Evolutionary conservation across 2,797 vertebrate species (phyloP), one percentile per base, ranked within the genome.

Genomic region (Brachyalestes nurse): DNA sequence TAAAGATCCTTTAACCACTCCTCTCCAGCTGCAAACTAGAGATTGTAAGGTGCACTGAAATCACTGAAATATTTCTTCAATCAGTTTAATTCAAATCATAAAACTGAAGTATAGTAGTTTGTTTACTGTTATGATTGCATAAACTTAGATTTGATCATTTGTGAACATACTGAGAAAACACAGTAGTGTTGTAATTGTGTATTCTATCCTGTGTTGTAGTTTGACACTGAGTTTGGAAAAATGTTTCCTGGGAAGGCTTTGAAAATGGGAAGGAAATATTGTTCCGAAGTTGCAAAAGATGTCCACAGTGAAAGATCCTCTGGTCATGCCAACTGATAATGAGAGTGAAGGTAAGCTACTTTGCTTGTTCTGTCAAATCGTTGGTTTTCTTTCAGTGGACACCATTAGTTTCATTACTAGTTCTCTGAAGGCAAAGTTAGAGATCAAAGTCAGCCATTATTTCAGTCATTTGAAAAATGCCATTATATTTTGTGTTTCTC

Each of bases 331-430:
- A 66, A 23, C 25, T 42, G 17, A 5, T 13, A n/a, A 6, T 42
- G 70, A 80, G 45, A 73, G 61, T 80, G 71, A 72, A 57, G 71
- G 60, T 80, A 80, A 16, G 78, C 25, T 65, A 28, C 38, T 16
- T 58, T 69, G 28, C 28, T 28, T 28, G 28, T 28, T 28, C 28
- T 28, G 28, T 28, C 28, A 28, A 28, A 28, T 3, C 28, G 28
- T 28, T 28, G 28, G 1, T 28, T 28, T 28, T 28, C 28, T 28
- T 28, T 28, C 28, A 28, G 28, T 28, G 28, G 28, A 28, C 28
- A 28, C 28, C 28, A 28, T 28, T 28, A 28, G 28, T 28, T 28
- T 28, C 3, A n/a, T n/a, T n/a, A 28, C 28, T 28, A 28, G 28
- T 3, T 23, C 14, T 58, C 55, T 58, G n/a, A 58, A 58, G 55